Evolutionary conservation across 2,888 invertebrate genomes (phyloP).

Genomic region (Zelleria hepariella): DNA sequence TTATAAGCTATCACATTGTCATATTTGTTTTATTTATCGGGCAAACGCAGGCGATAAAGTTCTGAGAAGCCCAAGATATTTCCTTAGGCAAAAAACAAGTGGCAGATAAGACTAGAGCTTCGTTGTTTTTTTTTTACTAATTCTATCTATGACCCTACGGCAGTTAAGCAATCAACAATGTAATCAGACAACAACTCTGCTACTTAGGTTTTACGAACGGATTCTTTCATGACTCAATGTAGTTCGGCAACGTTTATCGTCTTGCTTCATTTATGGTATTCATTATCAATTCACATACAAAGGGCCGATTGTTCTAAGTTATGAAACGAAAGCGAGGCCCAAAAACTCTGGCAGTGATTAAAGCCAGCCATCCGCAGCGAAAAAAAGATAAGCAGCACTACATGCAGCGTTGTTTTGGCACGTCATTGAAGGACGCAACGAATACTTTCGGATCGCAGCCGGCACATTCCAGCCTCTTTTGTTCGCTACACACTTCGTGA

Average conservation of each 20-base stretch:
- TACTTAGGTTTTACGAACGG: not conserved
- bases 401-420: constrained; percentile 3
- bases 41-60: constrained; percentile 13
- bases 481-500: constrained; percentile 13
- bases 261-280: not conserved
- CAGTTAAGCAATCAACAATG: not conserved
- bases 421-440: constrained; percentile 6
- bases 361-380: not conserved
- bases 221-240: not conserved
- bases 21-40: constrained; percentile 22
- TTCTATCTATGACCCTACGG: not conserved
- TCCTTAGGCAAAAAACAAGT: not conserved
- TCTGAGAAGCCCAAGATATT: not conserved
- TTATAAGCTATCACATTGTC: not conserved
- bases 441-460: not conserved
- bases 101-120: not conserved
- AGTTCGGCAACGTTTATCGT: not conserved
- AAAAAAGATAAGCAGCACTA: constrained; percentile 5
- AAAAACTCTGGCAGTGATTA: constrained; percentile 1
- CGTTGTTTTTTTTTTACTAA: not conserved
- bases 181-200: not conserved
- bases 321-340: not conserved
- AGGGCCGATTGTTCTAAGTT: not conserved
- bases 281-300: not conserved
- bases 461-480: constrained; percentile 9